phyloP scores from a whole-genome alignment of 2,113 vertebrate genomes.

The Pholis gunnellus region DNA sequence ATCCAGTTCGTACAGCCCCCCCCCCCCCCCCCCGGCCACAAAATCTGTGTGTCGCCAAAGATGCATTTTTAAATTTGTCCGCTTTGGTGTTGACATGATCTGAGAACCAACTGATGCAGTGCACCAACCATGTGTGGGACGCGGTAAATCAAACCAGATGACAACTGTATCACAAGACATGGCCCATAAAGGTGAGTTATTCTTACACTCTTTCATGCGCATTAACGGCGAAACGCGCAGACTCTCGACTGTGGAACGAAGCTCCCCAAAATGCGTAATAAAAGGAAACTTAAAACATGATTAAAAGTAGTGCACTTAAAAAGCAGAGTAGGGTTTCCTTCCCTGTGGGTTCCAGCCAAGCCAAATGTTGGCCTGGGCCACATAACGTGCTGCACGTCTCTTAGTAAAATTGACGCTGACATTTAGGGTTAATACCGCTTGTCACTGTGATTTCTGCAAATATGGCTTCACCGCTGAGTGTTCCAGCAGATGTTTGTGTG shows the following conservation, averaged over 20 bases:
- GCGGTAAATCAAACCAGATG: slow-evolving; percentile 50
- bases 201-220: slow-evolving; percentile 20
- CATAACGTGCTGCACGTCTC: slow-evolving; percentile 50
- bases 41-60: neutral
- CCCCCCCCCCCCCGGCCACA: no score
- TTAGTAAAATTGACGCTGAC: slow-evolving; percentile 69
- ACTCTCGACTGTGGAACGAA: slow-evolving; percentile 1
- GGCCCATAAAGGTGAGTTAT: slow-evolving; percentile 45
- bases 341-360: slow-evolving; percentile 51
- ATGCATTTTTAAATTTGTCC: neutral
- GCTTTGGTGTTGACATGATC: neutral
- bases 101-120: slow-evolving; percentile 8
- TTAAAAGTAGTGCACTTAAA: slow-evolving; percentile 51
- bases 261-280: slow-evolving; percentile 32
- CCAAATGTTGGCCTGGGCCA: slow-evolving; percentile 49
- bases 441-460: slow-evolving; percentile 75
- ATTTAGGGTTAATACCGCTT: slow-evolving; percentile 74
- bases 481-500: slow-evolving; percentile 60
- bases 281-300: slow-evolving; percentile 63
- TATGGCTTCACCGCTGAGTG: slow-evolving; percentile 63
- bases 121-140: slow-evolving; percentile 14
- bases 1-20: neutral
- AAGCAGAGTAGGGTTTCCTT: slow-evolving; percentile 60
- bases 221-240: slow-evolving; percentile 20
- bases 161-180: slow-evolving; percentile 30